Base-by-base conservation (phyloP, 2,888 invertebrate species). In the Scrobipalpa atriplicella region DNA sequence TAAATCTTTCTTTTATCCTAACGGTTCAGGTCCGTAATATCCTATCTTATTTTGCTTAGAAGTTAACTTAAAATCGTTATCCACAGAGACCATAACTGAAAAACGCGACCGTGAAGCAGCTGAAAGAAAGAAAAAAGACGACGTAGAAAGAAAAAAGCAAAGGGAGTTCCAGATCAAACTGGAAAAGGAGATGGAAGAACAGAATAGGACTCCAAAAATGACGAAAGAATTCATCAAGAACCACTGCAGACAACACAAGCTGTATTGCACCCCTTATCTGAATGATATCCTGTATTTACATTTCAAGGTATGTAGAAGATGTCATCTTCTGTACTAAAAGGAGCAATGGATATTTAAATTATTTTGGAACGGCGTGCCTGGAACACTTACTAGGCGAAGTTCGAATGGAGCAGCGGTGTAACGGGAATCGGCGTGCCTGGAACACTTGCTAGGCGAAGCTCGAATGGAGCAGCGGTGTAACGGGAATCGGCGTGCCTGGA, bases 281-380 rank as follows among this genome's bases (percentile, higher is more conserved):
- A 99, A 99, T 85, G 98, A 99, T 85, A 97, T 98, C 11, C 92
- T 99, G 0, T 99, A 99, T 86, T 93, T 99, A 52, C 99, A 99
- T 92, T 99, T 93, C 95, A 98, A 96, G 97, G 97, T 96, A 86
- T n/a, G 10, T 3, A 5, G 2, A 47, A 3, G 29, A 29, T 29
- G 2, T 29, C 5, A 29, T 29, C 29, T 29, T n/a, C n/a, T n/a
- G n/a, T n/a, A n/a, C n/a, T n/a, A n/a, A n/a, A n/a, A n/a, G n/a
- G n/a, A n/a, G n/a, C n/a, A n/a, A n/a, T n/a, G n/a, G n/a, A n/a
- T n/a, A n/a, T n/a, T n/a, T n/a, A n/a, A n/a, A n/a, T n/a, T n/a
- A n/a, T n/a, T n/a, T n/a, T n/a, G n/a, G n/a, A n/a, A n/a, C n/a
- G n/a, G n/a, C n/a, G n/a, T n/a, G n/a, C n/a, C n/a, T n/a, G n/a